phyloP scores from a whole-genome alignment of 2,797 vertebrate genomes.

The Pseudopleuronectes americanus region DNA sequence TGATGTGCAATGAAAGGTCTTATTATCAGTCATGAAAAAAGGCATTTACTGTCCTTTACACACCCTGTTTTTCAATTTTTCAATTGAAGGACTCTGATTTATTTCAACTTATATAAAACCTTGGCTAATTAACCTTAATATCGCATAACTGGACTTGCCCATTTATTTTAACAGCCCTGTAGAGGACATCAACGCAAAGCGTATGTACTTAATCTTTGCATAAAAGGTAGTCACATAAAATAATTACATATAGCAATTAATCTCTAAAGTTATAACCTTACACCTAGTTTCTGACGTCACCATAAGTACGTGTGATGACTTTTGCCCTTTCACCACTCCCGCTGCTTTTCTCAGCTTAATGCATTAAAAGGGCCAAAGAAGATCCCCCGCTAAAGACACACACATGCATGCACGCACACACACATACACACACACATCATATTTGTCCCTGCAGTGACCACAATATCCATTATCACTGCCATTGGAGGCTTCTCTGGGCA shows the following conservation, averaged over 20 bases:
- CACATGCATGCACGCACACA: background rate
- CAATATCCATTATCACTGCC: background rate
- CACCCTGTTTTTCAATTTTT: background rate
- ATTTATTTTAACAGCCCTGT: background rate
- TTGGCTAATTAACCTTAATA: conserved; percentile 5
- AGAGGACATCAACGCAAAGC: background rate
- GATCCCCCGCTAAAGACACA: background rate
- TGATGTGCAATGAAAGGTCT: conserved; percentile 32
- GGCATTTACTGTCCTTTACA: background rate
- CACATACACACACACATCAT: background rate
- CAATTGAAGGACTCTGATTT: background rate
- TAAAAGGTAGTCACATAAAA: conserved; percentile 11
- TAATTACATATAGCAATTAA: background rate
- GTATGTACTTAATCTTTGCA: background rate
- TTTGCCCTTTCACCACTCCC: background rate
- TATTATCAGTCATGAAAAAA: conserved; percentile 12
- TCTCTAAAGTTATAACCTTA: conserved; percentile 5
- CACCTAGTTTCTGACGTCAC: background rate
- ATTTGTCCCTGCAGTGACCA: background rate
- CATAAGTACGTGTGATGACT: background rate
- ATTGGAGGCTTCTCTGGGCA: background rate
- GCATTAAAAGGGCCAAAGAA: background rate
- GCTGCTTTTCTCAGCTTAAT: conserved; percentile 11
- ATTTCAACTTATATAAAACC: background rate
- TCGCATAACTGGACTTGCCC: background rate